phyloP scores from a whole-genome alignment of 2,797 vertebrate species.

The Scolopax rusticola region DNA sequence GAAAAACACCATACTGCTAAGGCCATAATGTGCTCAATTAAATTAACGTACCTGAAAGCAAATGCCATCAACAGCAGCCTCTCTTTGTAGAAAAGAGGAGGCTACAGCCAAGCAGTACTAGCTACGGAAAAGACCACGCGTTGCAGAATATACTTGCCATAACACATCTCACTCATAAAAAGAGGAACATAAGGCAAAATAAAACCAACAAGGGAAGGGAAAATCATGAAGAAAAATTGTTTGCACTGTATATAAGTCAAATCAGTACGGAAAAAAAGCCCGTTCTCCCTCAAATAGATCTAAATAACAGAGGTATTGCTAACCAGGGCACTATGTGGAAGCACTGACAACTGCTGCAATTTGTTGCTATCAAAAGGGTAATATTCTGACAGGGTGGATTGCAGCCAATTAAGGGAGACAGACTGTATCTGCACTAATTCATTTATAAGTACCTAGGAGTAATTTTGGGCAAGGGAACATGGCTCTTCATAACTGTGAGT shows the following conservation, averaged over 20 bases:
- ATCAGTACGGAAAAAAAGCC: neutral
- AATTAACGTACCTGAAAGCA: conserved; percentile 62
- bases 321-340: neutral
- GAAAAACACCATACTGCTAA: conserved; percentile 40
- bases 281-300: neutral
- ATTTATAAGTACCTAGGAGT: neutral
- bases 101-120: neutral
- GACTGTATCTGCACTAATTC: neutral
- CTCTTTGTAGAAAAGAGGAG: neutral
- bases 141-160: neutral
- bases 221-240: neutral
- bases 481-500: neutral
- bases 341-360: neutral
- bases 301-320: neutral
- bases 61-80: conserved; percentile 1
- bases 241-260: neutral
- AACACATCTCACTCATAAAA: neutral
- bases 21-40: conserved; percentile 18
- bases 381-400: neutral
- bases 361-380: neutral
- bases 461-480: neutral
- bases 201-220: neutral
- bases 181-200: neutral
- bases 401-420: neutral
- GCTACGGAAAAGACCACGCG: neutral